phyloP scores from a whole-genome alignment of 2,888 invertebrate species.

The Hydroisotoma schaefferi region DNA sequence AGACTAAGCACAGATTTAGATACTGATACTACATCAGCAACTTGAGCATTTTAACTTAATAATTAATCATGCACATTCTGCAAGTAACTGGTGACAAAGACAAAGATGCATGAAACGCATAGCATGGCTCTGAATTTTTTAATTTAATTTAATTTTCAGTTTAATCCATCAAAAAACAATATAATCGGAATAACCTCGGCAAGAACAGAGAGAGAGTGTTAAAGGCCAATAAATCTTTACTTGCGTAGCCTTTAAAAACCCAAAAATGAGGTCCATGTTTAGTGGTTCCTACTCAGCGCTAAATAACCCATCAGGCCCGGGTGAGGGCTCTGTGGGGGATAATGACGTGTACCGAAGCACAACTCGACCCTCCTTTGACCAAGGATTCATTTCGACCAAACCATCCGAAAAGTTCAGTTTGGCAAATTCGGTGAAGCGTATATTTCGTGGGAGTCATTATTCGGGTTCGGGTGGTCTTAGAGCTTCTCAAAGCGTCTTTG shows the following conservation, averaged over 20 bases:
- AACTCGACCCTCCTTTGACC: slow-evolving; percentile 46
- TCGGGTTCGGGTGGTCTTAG: slow-evolving; percentile 39
- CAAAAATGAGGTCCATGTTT: slow-evolving; percentile 46
- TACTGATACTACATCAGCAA: too few species aligned
- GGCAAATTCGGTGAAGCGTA: slow-evolving; percentile 41
- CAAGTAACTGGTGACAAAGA: too few species aligned
- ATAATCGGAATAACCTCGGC: too few species aligned
- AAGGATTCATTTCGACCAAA: slow-evolving; percentile 28
- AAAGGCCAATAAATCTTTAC: not conserved
- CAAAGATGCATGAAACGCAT: too few species aligned
- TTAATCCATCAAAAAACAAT: too few species aligned
- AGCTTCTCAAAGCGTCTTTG: slow-evolving; percentile 48
- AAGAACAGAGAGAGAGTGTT: too few species aligned
- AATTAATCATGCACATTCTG: too few species aligned
- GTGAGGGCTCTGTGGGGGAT: slow-evolving; percentile 28
- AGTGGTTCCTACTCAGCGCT: slow-evolving; percentile 48
- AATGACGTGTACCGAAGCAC: slow-evolving; percentile 46
- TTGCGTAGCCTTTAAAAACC: too few species aligned
- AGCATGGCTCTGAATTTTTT: too few species aligned
- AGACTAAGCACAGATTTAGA: too few species aligned
- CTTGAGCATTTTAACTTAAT: too few species aligned
- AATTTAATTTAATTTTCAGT: too few species aligned
- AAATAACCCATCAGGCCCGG: slow-evolving; percentile 33
- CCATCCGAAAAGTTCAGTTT: slow-evolving; percentile 42
- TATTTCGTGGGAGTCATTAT: slow-evolving; percentile 41